Evolutionary conservation across 2,888 invertebrate species (phyloP), one percentile per base, ranked within the genome.

Genomic region (Branchipolynoe longqiensis): DNA sequence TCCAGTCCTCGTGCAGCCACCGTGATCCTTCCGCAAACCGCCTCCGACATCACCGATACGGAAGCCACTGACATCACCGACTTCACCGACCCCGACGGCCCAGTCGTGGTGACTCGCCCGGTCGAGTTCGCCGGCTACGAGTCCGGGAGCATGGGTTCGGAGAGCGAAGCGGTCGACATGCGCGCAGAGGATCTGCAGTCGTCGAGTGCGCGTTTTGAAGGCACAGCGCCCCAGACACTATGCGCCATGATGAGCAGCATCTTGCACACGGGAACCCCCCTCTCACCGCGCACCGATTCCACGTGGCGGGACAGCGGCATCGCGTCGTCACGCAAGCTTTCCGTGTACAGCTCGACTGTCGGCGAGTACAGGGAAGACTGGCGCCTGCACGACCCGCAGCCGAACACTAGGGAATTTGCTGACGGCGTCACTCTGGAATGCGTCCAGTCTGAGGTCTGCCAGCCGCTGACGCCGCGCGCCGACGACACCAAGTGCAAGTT

Each of bases 291-390:
- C 86, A 12, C 85, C 89, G 41, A 88, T 90, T n/a, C 78, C 4
- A 54, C 22, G 31, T 78, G 78, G 78, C 25, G 78, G 58, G 91
- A 91, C 86, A 91, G 91, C 87, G 92, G 91, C 18, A 84, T 90
- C 78, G 91, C 89, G 6, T 89, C 90, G 25, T 90, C 91, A 1
- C n/a, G 87, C 31, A 91, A 90, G 84, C 89, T 90, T 48, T 90
- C 91, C n/a, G 86, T 89, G 3, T 88, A 89, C 74, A 87, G 88
- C 83, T 88, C 87, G 59, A 86, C 85, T 22, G 87, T 86, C 31
- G 85, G 86, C 84, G 88, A 87, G 40, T n/a, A n/a, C n/a, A n/a
- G n/a, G n/a, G n/a, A n/a, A n/a, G n/a, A n/a, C n/a, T n/a, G n/a
- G n/a, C 18, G n/a, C 56, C 56, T 56, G 56, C n/a, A n/a, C n/a